Base-by-base conservation (phyloP, 2,797 vertebrate species). In the Enoplosus armatus region DNA sequence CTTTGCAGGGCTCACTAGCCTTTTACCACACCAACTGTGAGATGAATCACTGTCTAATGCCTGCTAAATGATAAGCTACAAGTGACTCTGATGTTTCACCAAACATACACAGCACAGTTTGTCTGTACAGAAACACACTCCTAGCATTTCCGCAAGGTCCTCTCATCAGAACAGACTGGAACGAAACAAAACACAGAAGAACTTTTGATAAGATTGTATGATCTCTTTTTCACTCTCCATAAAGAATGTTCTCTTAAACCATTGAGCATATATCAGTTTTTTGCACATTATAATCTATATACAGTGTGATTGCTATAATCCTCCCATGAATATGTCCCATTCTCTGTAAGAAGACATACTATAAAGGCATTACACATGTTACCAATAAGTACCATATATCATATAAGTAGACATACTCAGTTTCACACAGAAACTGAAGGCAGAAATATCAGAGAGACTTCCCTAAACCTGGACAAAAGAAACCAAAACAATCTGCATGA, bases 11-110 rank as follows among this genome's bases (percentile, higher is more conserved):
- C 41, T 79, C 70, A 43, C 31, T 61, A 41, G 48, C 18, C 71
- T 77, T 73, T 77, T 66, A 77, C 66, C 63, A 65, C 3, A 0
- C 27, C 53, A 64, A 77, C 35, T 47, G 47, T 59, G 55, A 33
- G 45, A 80, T 77, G 75, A 86, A 69, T 89, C 74, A 87, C 26
- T 10, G 45, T 68, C 54, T 69, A 54, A 77, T 22, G 12, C 39
- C 48, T 78, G 51, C 59, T 62, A 39, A 24, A 12, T 68, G 68
- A 83, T 50, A 75, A 45, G 41, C 45, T 70, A 33, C 29, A 61
- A 47, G 69, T 71, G 26, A 33, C 72, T 54, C 62, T 14, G 55
- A 15, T 51, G n/a, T 71, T 60, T 58, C 9, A 48, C 3, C 22
- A 29, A 60, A 74, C 3, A 71, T 41, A 24, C 12, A 35, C 31